Conservation (phyloP, 2,113 vertebrate species). For the Rostratula benghalensis region DNA sequence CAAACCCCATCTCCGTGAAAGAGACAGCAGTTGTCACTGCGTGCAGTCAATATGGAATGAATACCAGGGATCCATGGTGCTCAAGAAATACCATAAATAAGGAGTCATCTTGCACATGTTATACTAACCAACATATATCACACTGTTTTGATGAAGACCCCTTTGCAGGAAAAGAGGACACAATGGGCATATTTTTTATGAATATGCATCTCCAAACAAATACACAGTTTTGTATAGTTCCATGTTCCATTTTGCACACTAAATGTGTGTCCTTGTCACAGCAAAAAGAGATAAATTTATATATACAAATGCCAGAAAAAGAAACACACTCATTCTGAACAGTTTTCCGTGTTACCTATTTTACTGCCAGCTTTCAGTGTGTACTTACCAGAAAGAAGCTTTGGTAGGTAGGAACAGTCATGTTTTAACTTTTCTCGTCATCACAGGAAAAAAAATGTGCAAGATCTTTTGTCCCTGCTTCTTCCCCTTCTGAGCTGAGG, state of each 20-base stretch:
- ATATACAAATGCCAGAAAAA: background rate
- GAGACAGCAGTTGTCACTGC: background rate
- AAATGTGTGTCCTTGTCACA: background rate
- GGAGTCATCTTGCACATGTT: background rate
- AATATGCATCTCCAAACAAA: background rate
- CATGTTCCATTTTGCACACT: background rate
- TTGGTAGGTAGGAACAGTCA: background rate
- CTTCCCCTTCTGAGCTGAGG: background rate
- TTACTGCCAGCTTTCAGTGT: background rate
- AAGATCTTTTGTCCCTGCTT: background rate
- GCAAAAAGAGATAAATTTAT: background rate
- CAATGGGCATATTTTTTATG: background rate
- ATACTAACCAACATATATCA: background rate
- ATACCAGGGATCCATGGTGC: background rate
- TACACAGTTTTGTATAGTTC: background rate
- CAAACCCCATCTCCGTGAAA: background rate
- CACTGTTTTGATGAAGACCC: background rate
- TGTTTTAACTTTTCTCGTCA: conserved; percentile 56
- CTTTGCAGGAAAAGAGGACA: background rate
- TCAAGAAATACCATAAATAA: background rate
- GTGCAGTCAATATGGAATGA: background rate
- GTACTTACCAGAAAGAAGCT: conserved; percentile 38
- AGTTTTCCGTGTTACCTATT: background rate
- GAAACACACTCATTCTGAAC: background rate
- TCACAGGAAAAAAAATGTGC: background rate